These are phyloP conservation scores for Tragopan temminckii DNA, from an alignment of 2,797 vertebrate species.

Conservation along the genomic window DNA sequence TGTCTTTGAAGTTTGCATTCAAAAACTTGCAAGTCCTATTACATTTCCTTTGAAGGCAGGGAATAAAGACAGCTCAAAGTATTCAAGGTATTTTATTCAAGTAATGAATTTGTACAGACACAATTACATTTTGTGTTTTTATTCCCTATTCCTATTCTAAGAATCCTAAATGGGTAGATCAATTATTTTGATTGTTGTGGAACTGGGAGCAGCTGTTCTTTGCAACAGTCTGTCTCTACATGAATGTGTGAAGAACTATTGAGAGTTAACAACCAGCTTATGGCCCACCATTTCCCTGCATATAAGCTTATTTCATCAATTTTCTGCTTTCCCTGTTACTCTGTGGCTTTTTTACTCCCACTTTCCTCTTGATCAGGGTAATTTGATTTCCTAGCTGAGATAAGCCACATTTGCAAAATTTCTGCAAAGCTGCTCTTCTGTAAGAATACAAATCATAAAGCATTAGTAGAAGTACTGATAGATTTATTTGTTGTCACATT, in stretches of 20 bases:
- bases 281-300: rapidly evolving
- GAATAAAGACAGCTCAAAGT: background rate
- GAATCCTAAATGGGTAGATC: background rate
- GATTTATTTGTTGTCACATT: background rate
- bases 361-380: background rate
- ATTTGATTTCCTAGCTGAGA: background rate
- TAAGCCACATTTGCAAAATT: background rate
- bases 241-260: background rate
- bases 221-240: background rate
- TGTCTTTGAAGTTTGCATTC: background rate
- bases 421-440: background rate
- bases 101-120: background rate
- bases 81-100: background rate
- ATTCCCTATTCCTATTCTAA: background rate
- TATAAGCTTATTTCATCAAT: background rate
- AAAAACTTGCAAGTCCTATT: background rate
- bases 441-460: background rate
- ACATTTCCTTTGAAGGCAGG: background rate
- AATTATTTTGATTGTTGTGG: background rate
- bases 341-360: background rate
- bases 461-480: background rate
- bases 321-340: background rate
- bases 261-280: background rate
- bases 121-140: background rate
- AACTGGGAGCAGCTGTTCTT: background rate